A percentile compares a stretch with the other conserved stretches of the same genome.
phyloP scores from a whole-genome alignment of 2,113 vertebrate genomes.

The Ictalurus punctatus region DNA sequence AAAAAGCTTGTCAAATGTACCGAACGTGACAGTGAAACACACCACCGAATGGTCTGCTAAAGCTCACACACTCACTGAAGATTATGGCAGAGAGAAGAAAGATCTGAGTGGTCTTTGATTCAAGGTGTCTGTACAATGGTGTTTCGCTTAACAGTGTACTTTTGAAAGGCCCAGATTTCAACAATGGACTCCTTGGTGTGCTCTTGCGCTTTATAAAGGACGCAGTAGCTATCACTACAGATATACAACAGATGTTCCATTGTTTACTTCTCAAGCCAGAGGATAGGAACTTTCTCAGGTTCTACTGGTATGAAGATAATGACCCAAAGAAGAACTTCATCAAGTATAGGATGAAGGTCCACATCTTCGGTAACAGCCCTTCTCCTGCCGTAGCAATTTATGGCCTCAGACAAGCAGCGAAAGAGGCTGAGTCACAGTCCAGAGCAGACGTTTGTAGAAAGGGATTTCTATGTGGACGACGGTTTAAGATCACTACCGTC shows the following conservation, averaged over 20 bases:
- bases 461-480: slow-evolving; percentile 19
- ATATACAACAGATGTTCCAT: slow-evolving; percentile 49
- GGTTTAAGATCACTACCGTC: background rate
- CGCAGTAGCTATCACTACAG: slow-evolving; percentile 23
- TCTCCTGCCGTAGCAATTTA: background rate
- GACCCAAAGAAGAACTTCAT: background rate
- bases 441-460: background rate
- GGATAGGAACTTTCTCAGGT: slow-evolving; percentile 22
- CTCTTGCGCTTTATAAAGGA: slow-evolving; percentile 37
- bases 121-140: background rate
- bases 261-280: slow-evolving; percentile 20
- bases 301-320: slow-evolving; percentile 41
- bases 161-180: slow-evolving; percentile 20
- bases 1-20: too few relatives aligned
- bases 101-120: slow-evolving; percentile 27
- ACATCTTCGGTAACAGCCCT: background rate
- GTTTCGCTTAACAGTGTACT: slow-evolving; percentile 14
- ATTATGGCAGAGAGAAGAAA: too few relatives aligned
- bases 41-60: too few relatives aligned
- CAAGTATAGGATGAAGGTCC: background rate
- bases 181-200: slow-evolving; percentile 33
- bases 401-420: background rate
- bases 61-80: too few relatives aligned
- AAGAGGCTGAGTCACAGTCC: background rate
- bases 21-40: too few relatives aligned